A percentile compares a stretch with the other conserved stretches of the same genome.
Evolutionary conservation across 1,140 invertebrate species (phyloP).

Genomic region (Zophobas atratus): DNA sequence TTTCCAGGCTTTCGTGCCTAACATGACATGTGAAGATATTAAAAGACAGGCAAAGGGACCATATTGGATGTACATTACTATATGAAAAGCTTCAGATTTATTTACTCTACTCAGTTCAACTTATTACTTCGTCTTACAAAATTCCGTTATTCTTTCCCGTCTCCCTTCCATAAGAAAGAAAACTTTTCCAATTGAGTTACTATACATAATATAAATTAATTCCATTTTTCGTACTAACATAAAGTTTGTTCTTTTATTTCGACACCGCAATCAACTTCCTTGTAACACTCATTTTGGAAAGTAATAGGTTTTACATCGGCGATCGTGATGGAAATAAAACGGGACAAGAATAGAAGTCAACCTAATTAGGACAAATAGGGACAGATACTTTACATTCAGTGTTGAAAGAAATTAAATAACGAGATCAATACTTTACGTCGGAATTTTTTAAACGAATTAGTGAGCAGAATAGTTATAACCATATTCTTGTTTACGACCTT

Average conservation of each 20-base stretch:
- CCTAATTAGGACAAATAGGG: not conserved
- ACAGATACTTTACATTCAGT: constrained; percentile 25
- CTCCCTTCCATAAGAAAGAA: not conserved
- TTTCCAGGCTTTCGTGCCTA: not conserved
- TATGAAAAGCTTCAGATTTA: constrained; percentile 27
- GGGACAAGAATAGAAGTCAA: constrained; percentile 25
- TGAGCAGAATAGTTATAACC: not conserved
- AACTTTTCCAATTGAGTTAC: constrained; percentile 24
- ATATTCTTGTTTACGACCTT: too few relatives aligned
- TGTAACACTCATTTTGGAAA: constrained; percentile 8
- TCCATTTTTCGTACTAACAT: not conserved
- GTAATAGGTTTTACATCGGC: constrained; percentile 9
- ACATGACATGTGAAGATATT: constrained; percentile 36
- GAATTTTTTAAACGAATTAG: constrained; percentile 20
- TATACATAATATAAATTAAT: constrained; percentile 28
- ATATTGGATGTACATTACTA: constrained; percentile 21
- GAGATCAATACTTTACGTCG: constrained; percentile 3
- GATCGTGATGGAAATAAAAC: constrained; percentile 18
- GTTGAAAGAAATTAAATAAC: constrained; percentile 14
- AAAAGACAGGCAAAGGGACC: constrained; percentile 26
- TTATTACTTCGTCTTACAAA: constrained; percentile 12
- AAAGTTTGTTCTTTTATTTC: constrained; percentile 13
- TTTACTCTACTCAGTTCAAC: not conserved
- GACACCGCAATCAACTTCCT: constrained; percentile 19
- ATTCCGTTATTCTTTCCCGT: not conserved